These are phyloP conservation scores for Stenchaetothrips biformis DNA, from an alignment of 2,888 invertebrate genomes.

Conservation along the genomic window DNA sequence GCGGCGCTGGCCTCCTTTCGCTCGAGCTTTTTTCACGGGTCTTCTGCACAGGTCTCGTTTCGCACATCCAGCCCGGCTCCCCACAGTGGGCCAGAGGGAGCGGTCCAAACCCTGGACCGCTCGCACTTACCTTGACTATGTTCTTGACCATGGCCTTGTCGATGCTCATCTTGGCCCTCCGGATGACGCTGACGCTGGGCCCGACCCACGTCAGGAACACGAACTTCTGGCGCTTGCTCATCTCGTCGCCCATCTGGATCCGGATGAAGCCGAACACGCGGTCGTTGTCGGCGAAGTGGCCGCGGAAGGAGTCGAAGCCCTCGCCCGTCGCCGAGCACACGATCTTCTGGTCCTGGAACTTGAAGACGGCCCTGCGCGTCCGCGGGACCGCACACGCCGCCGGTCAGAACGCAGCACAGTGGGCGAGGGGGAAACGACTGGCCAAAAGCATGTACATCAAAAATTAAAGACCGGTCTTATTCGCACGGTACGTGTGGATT, in stretches of 20 bases:
- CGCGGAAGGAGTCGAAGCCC: conserved; percentile 64
- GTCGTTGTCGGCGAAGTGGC: conserved; percentile 65
- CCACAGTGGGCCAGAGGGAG: too few relatives aligned
- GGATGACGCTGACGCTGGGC: conserved; percentile 66
- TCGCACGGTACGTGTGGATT: conserved; percentile 27
- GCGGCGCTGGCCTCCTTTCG: too few relatives aligned
- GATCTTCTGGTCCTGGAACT: conserved; percentile 65
- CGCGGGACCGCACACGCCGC: too few relatives aligned
- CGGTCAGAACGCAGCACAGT: too few relatives aligned
- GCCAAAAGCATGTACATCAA: too few relatives aligned
- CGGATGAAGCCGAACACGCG: conserved; percentile 68
- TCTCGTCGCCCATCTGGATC: conserved; percentile 70
- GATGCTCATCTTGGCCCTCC: conserved; percentile 76
- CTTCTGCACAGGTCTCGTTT: too few relatives aligned
- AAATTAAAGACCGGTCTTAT: too few relatives aligned
- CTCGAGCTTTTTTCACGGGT: too few relatives aligned
- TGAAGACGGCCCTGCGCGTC: conserved; percentile 69
- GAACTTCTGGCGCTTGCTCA: conserved; percentile 77
- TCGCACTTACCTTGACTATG: conserved; percentile 61
- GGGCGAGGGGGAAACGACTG: too few relatives aligned
- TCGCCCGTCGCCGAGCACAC: conserved; percentile 61
- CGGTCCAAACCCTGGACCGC: too few relatives aligned
- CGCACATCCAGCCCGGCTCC: too few relatives aligned
- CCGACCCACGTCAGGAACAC: conserved; percentile 75
- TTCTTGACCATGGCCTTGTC: conserved; percentile 74